A percentile compares a stretch with the other conserved stretches of the same genome.
phyloP scores from a whole-genome alignment of 2,113 vertebrate species.

The Neolamprologus kungweensis region DNA sequence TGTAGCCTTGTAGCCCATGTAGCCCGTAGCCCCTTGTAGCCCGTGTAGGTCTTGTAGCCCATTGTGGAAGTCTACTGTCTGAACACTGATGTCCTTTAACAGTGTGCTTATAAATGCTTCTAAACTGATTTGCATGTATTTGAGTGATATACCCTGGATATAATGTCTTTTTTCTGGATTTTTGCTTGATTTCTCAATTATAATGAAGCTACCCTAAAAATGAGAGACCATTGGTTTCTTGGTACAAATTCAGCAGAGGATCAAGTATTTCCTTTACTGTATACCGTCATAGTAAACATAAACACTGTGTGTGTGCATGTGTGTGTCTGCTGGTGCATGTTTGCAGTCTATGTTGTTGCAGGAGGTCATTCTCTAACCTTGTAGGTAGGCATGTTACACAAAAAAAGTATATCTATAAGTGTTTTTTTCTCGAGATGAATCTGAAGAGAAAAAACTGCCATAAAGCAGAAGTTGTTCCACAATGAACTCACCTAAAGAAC shows the following conservation, averaged over 20 bases:
- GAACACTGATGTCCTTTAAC: background rate
- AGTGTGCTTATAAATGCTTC: background rate
- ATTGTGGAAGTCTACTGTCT: background rate
- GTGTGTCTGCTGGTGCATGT: background rate
- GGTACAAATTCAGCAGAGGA: background rate
- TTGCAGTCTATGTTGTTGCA: background rate
- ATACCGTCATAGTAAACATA: background rate
- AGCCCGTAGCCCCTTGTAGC: too few species aligned
- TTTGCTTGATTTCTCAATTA: background rate
- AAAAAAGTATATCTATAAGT: background rate
- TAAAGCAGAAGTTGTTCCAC: background rate
- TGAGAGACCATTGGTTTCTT: background rate
- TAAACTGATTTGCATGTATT: background rate
- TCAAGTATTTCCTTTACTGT: background rate
- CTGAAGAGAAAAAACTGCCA: background rate
- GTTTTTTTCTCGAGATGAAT: background rate
- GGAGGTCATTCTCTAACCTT: background rate
- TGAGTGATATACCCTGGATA: background rate
- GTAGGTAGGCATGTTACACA: background rate
- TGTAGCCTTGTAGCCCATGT: too few species aligned
- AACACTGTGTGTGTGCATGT: background rate
- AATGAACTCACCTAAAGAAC: background rate
- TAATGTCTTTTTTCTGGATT: background rate
- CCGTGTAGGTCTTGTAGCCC: background rate
- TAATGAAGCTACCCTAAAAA: background rate